phyloP scores from a whole-genome alignment of 2,888 invertebrate species.

The Molorchus minor region DNA sequence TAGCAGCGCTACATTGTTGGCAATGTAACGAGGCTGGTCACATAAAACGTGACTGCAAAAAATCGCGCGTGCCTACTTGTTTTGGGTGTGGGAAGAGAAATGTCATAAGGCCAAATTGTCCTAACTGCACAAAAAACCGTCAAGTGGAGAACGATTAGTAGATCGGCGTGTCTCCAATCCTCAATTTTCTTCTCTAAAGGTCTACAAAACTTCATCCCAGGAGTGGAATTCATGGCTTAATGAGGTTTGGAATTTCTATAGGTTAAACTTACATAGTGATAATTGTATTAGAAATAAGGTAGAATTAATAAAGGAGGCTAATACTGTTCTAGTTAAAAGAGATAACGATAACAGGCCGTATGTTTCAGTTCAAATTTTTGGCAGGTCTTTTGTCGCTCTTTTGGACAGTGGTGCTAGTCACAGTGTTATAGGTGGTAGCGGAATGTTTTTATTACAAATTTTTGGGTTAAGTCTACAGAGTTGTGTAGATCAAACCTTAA shows the following conservation, averaged over 20 bases:
- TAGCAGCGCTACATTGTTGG: constrained; percentile 11
- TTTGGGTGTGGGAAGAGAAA: background rate
- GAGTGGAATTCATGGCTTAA: constrained; percentile 3
- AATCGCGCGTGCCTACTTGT: background rate
- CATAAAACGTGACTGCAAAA: background rate
- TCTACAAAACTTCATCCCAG: background rate
- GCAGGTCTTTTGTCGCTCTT: constrained; percentile 17
- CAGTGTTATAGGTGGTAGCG: constrained; percentile 9
- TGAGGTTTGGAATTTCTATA: background rate
- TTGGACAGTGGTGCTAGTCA: constrained; percentile 16
- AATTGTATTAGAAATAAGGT: background rate
- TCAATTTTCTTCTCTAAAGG: background rate
- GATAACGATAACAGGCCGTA: constrained; percentile 19
- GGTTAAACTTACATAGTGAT: background rate
- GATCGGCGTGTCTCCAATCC: background rate
- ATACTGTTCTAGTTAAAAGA: background rate
- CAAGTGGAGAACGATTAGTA: background rate
- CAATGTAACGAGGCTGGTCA: constrained; percentile 6
- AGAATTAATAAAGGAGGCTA: background rate
- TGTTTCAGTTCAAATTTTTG: constrained; percentile 18
- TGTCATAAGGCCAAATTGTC: constrained; percentile 20
- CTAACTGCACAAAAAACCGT: background rate
- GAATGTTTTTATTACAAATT: too few species aligned
- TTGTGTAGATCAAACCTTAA: background rate
- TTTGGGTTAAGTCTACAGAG: background rate